Evolutionary conservation across 1,140 invertebrate genomes (phyloP).

Genomic region (Ditylenchus dipsaci): DNA sequence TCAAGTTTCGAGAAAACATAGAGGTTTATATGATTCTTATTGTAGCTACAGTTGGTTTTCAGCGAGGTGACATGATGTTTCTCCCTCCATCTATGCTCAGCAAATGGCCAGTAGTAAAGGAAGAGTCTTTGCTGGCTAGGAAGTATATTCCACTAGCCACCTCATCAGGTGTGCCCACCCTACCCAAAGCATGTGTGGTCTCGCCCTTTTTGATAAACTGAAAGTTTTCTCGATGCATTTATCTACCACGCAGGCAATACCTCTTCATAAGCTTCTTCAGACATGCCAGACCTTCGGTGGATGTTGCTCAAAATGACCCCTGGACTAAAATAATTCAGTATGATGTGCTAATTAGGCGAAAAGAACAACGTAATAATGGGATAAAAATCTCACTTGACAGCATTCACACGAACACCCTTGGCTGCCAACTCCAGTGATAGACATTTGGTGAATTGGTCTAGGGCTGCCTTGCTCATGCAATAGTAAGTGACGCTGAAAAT

Average conservation of each 20-base stretch:
- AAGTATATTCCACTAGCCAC: slow-evolving; percentile 63
- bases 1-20: too few species aligned
- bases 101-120: slow-evolving; percentile 62
- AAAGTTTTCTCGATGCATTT: background rate
- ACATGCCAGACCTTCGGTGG: slow-evolving; percentile 72
- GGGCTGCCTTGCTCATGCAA: slow-evolving; percentile 59
- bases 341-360: background rate
- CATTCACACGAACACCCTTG: slow-evolving; percentile 59
- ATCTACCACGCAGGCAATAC: slow-evolving; percentile 45
- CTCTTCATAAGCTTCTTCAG: slow-evolving; percentile 68
- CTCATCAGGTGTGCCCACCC: slow-evolving; percentile 61
- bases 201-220: slow-evolving; percentile 63
- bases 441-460: slow-evolving; percentile 59
- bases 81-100: slow-evolving; percentile 60
- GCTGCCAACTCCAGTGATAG: slow-evolving; percentile 59
- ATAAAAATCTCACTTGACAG: slow-evolving; percentile 47
- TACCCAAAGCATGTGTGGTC: slow-evolving; percentile 63
- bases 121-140: slow-evolving; percentile 61
- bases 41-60: background rate
- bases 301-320: slow-evolving; percentile 74
- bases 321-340: slow-evolving; percentile 64
- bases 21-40: too few species aligned
- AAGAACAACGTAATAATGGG: background rate
- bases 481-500: slow-evolving; percentile 57
- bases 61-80: slow-evolving; percentile 49